phyloP scores from a whole-genome alignment of 2,888 invertebrate genomes.

The Mayetiola destructor region DNA sequence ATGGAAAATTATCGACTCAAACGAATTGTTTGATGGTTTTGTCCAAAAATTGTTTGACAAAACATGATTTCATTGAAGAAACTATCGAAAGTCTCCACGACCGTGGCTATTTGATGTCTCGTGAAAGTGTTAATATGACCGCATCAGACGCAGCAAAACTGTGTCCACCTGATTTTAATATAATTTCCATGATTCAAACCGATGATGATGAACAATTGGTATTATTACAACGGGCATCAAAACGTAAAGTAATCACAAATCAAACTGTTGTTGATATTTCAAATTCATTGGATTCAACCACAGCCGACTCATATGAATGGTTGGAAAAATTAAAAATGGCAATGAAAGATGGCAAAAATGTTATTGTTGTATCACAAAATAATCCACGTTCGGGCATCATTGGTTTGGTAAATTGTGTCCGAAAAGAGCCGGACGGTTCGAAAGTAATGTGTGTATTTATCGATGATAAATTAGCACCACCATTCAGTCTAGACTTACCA shows the following conservation, averaged over 20 bases:
- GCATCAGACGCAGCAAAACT: constrained; percentile 26
- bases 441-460: constrained; percentile 48
- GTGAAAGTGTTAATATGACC: constrained; percentile 41
- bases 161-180: constrained; percentile 24
- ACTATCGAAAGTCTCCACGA: constrained; percentile 40
- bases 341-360: constrained; percentile 20
- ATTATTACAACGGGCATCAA: constrained; percentile 25
- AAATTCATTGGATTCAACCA: constrained; percentile 17
- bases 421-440: constrained; percentile 62
- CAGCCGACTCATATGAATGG: constrained; percentile 28
- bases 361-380: constrained; percentile 52
- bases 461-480: constrained; percentile 46
- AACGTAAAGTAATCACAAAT: constrained; percentile 20
- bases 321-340: constrained; percentile 26
- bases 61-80: constrained; percentile 31
- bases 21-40: constrained; percentile 29
- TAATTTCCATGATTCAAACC: constrained; percentile 27
- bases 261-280: constrained; percentile 26
- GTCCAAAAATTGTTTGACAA: constrained; percentile 22
- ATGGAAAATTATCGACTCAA: constrained; percentile 40
- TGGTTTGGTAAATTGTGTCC: constrained; percentile 78
- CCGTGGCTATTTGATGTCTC: constrained; percentile 45
- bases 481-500: constrained; percentile 47
- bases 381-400: constrained; percentile 62
- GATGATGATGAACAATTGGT: constrained; percentile 26